A percentile compares a stretch with the other conserved stretches of the same genome.
Evolutionary conservation across 2,888 invertebrate species (phyloP).

Genomic region (Fragum fragum): DNA sequence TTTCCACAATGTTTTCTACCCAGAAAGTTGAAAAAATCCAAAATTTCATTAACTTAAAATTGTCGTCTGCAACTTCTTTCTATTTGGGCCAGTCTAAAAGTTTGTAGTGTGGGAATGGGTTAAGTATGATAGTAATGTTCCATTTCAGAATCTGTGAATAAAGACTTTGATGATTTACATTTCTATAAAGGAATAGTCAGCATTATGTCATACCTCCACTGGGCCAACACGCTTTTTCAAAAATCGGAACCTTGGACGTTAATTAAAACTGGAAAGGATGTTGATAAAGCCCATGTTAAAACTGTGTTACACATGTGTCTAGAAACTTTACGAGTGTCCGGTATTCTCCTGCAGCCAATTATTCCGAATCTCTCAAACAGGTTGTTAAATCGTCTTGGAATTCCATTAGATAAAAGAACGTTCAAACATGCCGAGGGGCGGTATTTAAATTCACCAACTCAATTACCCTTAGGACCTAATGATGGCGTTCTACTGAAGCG

Average conservation of each 20-base stretch:
- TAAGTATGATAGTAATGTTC: no score
- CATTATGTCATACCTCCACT: slow-evolving; percentile 92
- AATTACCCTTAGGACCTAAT: slow-evolving; percentile 56
- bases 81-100: no score
- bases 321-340: slow-evolving; percentile 93
- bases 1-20: no score
- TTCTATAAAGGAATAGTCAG: slow-evolving; percentile 94
- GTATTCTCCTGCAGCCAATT: slow-evolving; percentile 94
- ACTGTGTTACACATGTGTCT: slow-evolving; percentile 93
- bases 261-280: slow-evolving; percentile 88
- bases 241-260: slow-evolving; percentile 96
- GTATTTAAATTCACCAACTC: slow-evolving; percentile 63
- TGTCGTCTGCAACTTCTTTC: no score
- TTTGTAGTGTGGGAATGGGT: no score
- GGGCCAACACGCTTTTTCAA: slow-evolving; percentile 95
- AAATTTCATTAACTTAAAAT: no score
- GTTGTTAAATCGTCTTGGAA: slow-evolving; percentile 89
- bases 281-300: slow-evolving; percentile 88
- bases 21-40: no score
- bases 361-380: slow-evolving; percentile 91
- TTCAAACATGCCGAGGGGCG: slow-evolving; percentile 60
- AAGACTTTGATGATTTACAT: slow-evolving; percentile 92
- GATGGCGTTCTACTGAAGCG: slow-evolving; percentile 55
- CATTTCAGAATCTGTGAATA: slow-evolving; percentile 89
- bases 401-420: slow-evolving; percentile 72